Percentiles rank a stretch among this genome's conserved stretches.
phyloP scores from a whole-genome alignment of 2,797 vertebrate genomes.

The Coracias cyanogaster region DNA sequence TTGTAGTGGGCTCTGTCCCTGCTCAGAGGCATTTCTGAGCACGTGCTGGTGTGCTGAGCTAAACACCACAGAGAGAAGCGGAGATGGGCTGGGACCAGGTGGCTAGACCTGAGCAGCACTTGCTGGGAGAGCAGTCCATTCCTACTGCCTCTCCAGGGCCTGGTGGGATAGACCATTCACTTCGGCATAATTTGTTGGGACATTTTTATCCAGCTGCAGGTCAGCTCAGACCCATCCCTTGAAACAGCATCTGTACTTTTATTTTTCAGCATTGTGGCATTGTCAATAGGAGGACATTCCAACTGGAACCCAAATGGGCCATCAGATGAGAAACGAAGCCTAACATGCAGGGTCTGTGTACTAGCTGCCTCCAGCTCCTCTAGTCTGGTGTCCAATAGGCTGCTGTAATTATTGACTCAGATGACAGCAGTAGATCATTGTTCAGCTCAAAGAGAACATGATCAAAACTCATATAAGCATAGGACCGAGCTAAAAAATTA shows the following conservation, averaged over 20 bases:
- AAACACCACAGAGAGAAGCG: neutral
- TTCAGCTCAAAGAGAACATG: neutral
- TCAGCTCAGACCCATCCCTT: neutral
- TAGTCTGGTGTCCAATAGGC: neutral
- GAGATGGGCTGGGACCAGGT: neutral
- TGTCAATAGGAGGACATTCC: neutral
- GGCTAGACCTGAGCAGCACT: neutral
- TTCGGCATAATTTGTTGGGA: neutral
- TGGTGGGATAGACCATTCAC: neutral
- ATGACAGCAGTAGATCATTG: neutral
- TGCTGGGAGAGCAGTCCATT: neutral
- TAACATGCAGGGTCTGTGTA: rapidly evolving
- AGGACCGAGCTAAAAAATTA: neutral
- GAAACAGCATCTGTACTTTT: neutral
- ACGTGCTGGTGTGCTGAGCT: rapidly evolving
- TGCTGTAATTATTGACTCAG: neutral
- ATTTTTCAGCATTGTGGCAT: neutral
- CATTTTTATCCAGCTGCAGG: neutral
- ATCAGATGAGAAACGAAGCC: neutral
- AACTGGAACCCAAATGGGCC: neutral
- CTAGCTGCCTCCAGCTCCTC: neutral
- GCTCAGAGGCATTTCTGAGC: neutral
- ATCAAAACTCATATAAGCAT: neutral
- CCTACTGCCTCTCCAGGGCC: neutral
- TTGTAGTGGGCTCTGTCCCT: neutral